Evolutionary conservation across 2,888 invertebrate genomes (phyloP).

Genomic region (Limnephilus rhombicus): DNA sequence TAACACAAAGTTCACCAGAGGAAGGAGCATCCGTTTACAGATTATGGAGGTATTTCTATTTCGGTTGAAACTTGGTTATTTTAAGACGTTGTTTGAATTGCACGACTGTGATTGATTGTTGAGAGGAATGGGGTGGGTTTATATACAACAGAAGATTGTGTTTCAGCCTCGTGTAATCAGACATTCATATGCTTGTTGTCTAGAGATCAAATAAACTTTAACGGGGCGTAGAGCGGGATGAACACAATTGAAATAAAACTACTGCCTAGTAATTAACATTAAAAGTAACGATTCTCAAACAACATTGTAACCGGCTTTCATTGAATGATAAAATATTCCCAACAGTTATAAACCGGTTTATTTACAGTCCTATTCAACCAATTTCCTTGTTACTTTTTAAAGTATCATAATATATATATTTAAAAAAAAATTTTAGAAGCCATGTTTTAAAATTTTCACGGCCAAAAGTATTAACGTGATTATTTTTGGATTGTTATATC

Average conservation of each 20-base stretch:
- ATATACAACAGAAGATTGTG: neutral
- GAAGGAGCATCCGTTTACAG: neutral
- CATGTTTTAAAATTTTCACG: too few relatives aligned
- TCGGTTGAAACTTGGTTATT: neutral
- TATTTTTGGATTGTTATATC: too few relatives aligned
- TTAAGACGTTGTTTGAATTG: neutral
- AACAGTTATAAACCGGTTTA: neutral
- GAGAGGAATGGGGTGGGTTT: neutral
- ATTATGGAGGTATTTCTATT: neutral
- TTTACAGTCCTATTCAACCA: neutral
- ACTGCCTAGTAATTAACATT: neutral
- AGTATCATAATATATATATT: too few relatives aligned
- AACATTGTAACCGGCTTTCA: neutral
- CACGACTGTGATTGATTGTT: constrained; percentile 1
- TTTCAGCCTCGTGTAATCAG: neutral
- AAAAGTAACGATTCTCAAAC: neutral
- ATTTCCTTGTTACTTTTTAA: neutral
- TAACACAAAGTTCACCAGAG: neutral
- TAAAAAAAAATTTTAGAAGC: too few relatives aligned
- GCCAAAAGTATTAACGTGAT: too few relatives aligned
- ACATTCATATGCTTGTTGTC: constrained; percentile 12
- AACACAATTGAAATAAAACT: neutral
- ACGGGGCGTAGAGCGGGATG: neutral
- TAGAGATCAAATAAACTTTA: constrained; percentile 10
- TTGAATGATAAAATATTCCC: neutral